Percentiles rank a stretch among this genome's conserved stretches.
phyloP scores from a whole-genome alignment of 1,140 invertebrate genomes.

The Pseudoatta argentina region DNA sequence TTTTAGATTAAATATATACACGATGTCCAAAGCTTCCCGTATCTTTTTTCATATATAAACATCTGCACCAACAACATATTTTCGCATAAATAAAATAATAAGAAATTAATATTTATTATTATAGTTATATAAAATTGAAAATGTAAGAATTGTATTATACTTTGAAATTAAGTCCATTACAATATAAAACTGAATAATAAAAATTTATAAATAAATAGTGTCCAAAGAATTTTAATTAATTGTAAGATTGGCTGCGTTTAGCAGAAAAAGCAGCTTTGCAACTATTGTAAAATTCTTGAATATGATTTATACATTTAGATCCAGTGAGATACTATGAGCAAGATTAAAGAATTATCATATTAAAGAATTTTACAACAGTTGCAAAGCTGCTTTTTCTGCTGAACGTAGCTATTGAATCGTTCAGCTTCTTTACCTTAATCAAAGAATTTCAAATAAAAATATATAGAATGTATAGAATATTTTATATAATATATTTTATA shows the following conservation, averaged over 20 bases:
- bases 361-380: no score
- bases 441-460: neutral
- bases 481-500: neutral
- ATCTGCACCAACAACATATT: neutral
- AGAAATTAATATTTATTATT: neutral
- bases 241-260: no score
- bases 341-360: no score
- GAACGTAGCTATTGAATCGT: neutral
- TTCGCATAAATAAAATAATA: neutral
- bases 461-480: neutral
- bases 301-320: no score
- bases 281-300: no score
- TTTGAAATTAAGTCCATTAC: neutral
- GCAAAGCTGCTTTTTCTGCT: no score
- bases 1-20: conserved; percentile 33
- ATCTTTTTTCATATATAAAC: neutral
- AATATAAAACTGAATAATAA: neutral
- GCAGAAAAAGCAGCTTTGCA: no score
- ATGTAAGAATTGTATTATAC: neutral
- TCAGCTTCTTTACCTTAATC: neutral
- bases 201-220: neutral
- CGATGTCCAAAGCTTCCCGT: neutral
- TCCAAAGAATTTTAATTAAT: no score
- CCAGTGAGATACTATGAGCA: no score
- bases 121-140: neutral